These are phyloP conservation scores for Acyrthosiphon pisum DNA, from an alignment of 1,140 invertebrate genomes.

Conservation along the genomic window DNA sequence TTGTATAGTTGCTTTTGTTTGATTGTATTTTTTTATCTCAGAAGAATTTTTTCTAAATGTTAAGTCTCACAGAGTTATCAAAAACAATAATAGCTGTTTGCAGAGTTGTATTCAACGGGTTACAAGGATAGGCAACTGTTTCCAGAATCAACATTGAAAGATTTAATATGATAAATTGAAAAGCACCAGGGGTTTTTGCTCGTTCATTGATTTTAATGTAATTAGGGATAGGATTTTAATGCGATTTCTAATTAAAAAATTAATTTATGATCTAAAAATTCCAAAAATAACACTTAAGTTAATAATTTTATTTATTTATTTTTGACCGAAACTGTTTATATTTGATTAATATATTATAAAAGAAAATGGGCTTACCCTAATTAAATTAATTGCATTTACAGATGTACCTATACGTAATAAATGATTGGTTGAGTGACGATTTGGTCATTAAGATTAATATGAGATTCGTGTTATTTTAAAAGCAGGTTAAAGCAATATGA, in stretches of 20 bases:
- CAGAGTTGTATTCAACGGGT: neutral
- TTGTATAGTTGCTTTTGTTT: neutral
- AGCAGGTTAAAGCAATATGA: neutral
- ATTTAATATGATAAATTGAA: neutral
- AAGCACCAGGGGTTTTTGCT: neutral
- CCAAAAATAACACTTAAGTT: neutral
- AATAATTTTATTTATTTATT: neutral
- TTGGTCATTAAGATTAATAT: neutral
- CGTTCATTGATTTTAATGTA: neutral
- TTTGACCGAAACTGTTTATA: neutral
- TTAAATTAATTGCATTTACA: no score
- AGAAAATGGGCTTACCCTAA: neutral
- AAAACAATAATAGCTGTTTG: neutral
- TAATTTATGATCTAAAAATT: neutral
- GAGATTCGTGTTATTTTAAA: neutral
- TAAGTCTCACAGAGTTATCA: neutral
- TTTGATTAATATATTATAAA: neutral
- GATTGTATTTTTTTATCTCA: neutral
- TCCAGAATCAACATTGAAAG: neutral
- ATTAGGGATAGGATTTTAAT: neutral
- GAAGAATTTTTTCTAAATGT: neutral
- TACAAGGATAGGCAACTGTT: neutral
- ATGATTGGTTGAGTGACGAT: neutral
- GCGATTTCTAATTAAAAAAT: neutral
- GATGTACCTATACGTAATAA: neutral